phyloP scores from a whole-genome alignment of 2,113 vertebrate species.

The Ancistrus triradiatus region DNA sequence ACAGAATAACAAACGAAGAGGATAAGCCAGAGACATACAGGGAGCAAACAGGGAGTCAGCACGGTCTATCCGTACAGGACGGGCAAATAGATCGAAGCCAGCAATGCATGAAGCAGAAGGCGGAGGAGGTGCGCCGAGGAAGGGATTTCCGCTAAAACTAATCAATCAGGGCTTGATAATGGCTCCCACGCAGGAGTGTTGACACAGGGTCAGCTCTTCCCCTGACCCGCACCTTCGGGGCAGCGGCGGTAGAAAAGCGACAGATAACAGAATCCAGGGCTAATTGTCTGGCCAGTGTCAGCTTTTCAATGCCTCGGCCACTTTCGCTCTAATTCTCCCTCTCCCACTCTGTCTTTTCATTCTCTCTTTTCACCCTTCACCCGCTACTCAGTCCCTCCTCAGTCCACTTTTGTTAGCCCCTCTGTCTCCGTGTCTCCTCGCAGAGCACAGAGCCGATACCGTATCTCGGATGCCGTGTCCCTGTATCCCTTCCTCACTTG shows the following conservation, averaged over 20 bases:
- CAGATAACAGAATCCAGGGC: conserved; percentile 66
- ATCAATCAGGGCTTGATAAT: conserved; percentile 79
- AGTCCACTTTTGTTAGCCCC: conserved; percentile 25
- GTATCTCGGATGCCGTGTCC: conserved; percentile 27
- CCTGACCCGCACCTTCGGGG: conserved; percentile 65
- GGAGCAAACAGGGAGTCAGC: not conserved
- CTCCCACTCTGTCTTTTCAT: conserved; percentile 1
- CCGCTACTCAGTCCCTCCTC: conserved; percentile 1
- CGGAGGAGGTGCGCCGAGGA: conserved; percentile 54
- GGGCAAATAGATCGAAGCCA: conserved; percentile 45
- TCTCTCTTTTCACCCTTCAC: not conserved
- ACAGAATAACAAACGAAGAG: too few species aligned
- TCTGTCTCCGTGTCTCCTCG: too few species aligned
- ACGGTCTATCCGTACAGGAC: conserved; percentile 36
- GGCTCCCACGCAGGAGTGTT: conserved; percentile 72
- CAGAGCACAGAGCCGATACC: conserved; percentile 10
- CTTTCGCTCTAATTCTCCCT: conserved; percentile 40
- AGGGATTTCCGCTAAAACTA: conserved; percentile 76
- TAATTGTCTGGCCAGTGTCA: conserved; percentile 76
- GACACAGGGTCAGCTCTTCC: conserved; percentile 75
- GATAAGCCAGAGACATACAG: too few species aligned
- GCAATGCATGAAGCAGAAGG: conserved; percentile 46
- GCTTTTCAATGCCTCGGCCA: conserved; percentile 64
- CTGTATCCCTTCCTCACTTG: conserved; percentile 13
- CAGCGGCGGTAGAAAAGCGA: conserved; percentile 66